These are phyloP conservation scores for Eupelmus urozonus DNA, from an alignment of 2,888 invertebrate genomes.

Conservation along the genomic window DNA sequence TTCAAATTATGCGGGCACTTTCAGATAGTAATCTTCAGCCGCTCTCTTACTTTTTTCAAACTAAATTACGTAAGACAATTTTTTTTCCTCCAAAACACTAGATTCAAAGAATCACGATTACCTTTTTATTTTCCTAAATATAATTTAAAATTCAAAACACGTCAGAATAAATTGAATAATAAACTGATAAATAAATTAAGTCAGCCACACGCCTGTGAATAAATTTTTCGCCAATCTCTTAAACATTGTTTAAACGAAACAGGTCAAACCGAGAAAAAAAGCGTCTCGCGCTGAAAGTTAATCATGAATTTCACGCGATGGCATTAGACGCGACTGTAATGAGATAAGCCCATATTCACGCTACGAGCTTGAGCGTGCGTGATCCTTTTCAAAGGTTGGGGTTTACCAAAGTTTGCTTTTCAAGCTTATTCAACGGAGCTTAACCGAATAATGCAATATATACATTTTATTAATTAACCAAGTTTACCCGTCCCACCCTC, in stretches of 20 bases:
- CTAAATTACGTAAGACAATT: too few species aligned
- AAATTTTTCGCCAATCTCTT: too few species aligned
- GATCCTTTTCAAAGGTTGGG: constrained; percentile 34
- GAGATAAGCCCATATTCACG: constrained; percentile 14
- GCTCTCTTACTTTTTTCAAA: neutral
- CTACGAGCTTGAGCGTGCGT: constrained; percentile 32
- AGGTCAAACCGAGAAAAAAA: neutral
- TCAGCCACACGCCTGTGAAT: too few species aligned
- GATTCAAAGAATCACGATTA: too few species aligned
- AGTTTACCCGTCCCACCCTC: neutral
- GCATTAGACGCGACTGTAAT: constrained; percentile 2
- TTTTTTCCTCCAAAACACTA: too few species aligned
- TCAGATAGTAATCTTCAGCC: neutral
- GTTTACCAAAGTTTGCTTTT: constrained; percentile 46
- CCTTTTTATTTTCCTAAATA: too few species aligned
- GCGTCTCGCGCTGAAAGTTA: neutral
- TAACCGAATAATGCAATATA: constrained; percentile 19
- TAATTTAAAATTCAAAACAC: too few species aligned
- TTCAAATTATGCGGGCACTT: constrained; percentile 36
- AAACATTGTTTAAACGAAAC: too few species aligned
- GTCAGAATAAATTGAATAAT: too few species aligned
- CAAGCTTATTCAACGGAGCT: constrained; percentile 7
- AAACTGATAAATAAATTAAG: too few species aligned
- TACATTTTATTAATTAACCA: constrained; percentile 32
- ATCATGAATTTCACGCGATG: neutral